Conservation (phyloP, 2,888 invertebrate genomes). For the Pseudococcus viburni region DNA sequence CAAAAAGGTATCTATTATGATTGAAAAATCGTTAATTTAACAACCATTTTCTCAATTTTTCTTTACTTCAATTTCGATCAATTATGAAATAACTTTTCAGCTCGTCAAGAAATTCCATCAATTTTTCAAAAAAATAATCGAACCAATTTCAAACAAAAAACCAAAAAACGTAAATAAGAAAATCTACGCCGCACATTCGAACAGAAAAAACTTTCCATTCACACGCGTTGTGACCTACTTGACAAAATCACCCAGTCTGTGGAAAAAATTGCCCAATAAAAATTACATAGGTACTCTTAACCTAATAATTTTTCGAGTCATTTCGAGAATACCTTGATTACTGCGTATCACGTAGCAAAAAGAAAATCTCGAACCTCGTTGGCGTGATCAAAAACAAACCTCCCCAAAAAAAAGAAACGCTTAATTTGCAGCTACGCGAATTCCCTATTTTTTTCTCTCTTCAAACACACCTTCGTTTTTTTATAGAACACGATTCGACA, state of each 20-base stretch:
- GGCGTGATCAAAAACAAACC: conserved; percentile 31
- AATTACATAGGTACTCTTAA: conserved; percentile 24
- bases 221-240: conserved; percentile 15
- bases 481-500: conserved; percentile 14
- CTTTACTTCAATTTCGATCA: too few species aligned
- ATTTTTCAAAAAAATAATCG: too few species aligned
- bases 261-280: not conserved
- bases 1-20: too few species aligned
- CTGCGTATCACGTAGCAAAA: conserved; percentile 39
- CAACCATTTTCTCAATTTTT: too few species aligned
- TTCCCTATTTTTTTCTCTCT: not conserved
- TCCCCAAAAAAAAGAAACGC: conserved; percentile 2
- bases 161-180: too few species aligned
- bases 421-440: conserved; percentile 30
- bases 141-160: too few species aligned
- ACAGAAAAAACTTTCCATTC: not conserved
- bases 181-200: not conserved
- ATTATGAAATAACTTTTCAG: too few species aligned
- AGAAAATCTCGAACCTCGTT: not conserved
- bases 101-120: too few species aligned
- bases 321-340: conserved; percentile 23
- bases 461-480: conserved; percentile 25
- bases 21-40: too few species aligned
- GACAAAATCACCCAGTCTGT: not conserved
- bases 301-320: conserved; percentile 29